phyloP scores from a whole-genome alignment of 2,888 invertebrate species.

The Idaea dimidiata region DNA sequence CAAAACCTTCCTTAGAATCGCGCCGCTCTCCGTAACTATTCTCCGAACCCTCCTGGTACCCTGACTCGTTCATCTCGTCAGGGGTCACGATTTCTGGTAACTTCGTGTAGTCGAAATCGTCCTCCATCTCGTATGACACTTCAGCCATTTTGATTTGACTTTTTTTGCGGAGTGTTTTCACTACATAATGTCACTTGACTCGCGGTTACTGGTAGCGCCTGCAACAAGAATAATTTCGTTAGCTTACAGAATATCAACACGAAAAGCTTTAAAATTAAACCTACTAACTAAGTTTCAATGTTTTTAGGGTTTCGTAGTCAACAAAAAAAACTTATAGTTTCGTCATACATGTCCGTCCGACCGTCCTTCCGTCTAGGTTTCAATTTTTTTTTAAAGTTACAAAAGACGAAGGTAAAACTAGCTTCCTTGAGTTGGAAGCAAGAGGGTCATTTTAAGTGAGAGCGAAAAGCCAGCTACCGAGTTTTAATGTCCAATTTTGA shows the following conservation, averaged over 20 bases:
- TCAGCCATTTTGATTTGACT: constrained; percentile 57
- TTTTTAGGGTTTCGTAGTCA: too few species aligned
- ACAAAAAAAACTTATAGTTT: too few species aligned
- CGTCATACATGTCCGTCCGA: too few species aligned
- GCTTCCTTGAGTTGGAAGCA: too few species aligned
- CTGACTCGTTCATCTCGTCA: constrained; percentile 74
- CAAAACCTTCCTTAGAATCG: constrained; percentile 71
- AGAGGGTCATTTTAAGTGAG: too few species aligned
- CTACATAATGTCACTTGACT: constrained; percentile 67
- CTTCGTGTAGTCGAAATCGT: constrained; percentile 66
- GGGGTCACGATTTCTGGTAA: constrained; percentile 73
- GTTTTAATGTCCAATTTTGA: too few species aligned
- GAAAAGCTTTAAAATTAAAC: too few species aligned
- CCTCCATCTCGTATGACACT: constrained; percentile 54
- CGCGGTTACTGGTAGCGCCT: constrained; percentile 59
- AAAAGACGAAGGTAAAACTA: too few species aligned
- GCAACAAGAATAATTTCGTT: constrained; percentile 42
- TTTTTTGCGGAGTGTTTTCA: constrained; percentile 38
- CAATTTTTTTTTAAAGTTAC: too few species aligned
- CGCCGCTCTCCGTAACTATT: constrained; percentile 69
- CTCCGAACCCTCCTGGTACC: constrained; percentile 73
- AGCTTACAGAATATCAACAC: neutral
- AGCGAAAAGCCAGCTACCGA: too few species aligned
- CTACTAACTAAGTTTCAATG: too few species aligned
- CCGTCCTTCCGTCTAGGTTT: too few species aligned